Conservation (phyloP, 2,888 invertebrate species). For the Gandaritis pyraliata region DNA sequence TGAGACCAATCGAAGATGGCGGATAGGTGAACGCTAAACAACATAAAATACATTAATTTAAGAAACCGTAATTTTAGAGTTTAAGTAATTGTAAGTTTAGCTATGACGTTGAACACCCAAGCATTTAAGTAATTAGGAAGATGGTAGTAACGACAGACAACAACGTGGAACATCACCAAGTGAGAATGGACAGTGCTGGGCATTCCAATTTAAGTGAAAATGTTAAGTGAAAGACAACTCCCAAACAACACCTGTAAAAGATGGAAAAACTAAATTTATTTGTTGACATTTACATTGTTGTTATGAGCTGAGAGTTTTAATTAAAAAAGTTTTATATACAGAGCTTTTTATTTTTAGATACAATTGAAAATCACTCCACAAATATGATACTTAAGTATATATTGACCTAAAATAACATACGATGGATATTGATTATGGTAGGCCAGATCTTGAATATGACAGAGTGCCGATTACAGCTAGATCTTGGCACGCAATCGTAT, state of each 20-base stretch:
- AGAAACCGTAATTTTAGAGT: constrained; percentile 79
- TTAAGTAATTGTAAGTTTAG: constrained; percentile 69
- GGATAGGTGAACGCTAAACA: constrained; percentile 55
- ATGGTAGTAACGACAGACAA: constrained; percentile 31
- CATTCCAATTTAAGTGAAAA: constrained; percentile 74
- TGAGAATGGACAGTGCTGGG: constrained; percentile 63
- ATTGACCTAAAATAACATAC: constrained; percentile 6
- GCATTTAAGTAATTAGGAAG: constrained; percentile 71
- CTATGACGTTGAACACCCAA: constrained; percentile 65
- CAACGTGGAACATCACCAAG: constrained; percentile 40
- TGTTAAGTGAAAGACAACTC: constrained; percentile 70
- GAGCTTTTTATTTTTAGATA: constrained; percentile 38
- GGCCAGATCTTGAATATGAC: constrained; percentile 25
- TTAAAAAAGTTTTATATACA: constrained; percentile 70
- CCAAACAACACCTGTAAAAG: constrained; percentile 34
- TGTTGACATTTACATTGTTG: constrained; percentile 60
- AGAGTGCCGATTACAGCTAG: constrained; percentile 11
- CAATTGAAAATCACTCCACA: constrained; percentile 24
- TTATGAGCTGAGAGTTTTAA: constrained; percentile 73
- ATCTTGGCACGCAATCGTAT: constrained; percentile 25
- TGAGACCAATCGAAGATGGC: constrained; percentile 70
- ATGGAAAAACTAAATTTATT: constrained; percentile 51
- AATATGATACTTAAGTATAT: constrained; percentile 6
- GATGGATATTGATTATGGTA: constrained; percentile 16
- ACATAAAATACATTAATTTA: constrained; percentile 62